phyloP scores from a whole-genome alignment of 2,797 vertebrate species.

The Acanthiza pusilla region DNA sequence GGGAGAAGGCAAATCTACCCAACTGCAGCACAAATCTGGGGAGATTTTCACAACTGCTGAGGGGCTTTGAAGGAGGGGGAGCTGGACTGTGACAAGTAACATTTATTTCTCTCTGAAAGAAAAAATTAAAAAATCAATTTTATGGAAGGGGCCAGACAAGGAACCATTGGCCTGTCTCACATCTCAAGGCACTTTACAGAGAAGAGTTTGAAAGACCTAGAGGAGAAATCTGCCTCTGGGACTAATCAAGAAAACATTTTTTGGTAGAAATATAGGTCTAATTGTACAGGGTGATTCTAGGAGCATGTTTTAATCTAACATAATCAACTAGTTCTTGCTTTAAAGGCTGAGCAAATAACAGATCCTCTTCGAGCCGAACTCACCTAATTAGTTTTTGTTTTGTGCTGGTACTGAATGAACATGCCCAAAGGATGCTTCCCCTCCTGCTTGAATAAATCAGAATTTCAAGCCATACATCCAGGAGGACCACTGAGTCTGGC shows the following conservation, averaged over 20 bases:
- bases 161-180: neutral
- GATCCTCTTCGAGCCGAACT: neutral
- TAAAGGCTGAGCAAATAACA: neutral
- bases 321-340: neutral
- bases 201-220: neutral
- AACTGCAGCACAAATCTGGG: neutral
- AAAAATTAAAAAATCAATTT: neutral
- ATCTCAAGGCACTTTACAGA: neutral
- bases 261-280: neutral
- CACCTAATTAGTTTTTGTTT: conserved; percentile 9
- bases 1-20: neutral
- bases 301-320: neutral
- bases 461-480: neutral
- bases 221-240: neutral
- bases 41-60: neutral
- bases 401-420: neutral
- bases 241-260: neutral
- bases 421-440: neutral
- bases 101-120: neutral
- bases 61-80: neutral
- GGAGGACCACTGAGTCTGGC: neutral
- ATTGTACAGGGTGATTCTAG: neutral
- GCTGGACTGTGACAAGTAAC: neutral
- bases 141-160: neutral
- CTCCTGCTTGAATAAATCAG: neutral